Base-by-base conservation (phyloP, 2,113 vertebrate species). In the Antechinus flavipes region DNA sequence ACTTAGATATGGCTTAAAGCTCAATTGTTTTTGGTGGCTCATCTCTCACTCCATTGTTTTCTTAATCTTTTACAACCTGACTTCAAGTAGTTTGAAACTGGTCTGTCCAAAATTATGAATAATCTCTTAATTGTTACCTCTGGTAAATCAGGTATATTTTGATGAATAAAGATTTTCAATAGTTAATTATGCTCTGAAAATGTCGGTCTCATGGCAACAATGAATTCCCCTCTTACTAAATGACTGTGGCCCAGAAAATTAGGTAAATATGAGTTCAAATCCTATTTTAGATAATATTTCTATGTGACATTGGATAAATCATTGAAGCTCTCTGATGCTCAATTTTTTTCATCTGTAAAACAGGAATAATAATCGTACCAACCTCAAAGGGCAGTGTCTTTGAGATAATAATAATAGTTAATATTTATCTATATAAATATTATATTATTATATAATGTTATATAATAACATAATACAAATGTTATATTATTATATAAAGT, bases 151-250 rank as follows among this genome's bases (percentile, higher is more conserved):
- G 30, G 35, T 52, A 52, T 10, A 52, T 94, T 91, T 90, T 54
- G 47, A 94, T 93, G 93, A 68, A 91, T 49, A 58, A 94, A 61
- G 54, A 90, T 54, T 91, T 96, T 95, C 91, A 23, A 90, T 26
- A 90, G 52, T 92, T 91, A 90, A 89, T 93, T 93, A 55, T 53
- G n/a, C 6, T 0, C 26, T 50, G 55, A 94, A 22, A 50, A 25
- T 24, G 46, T 58, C 3, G 9, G 5, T 56, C 90, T 90, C 46
- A 27, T 58, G 42, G 84, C 26, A 76, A 8, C 7, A 11, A 8
- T 0, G 5, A 26, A 35, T 55, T 27, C 93, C 26, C 19, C 68
- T 53, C 6, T 24, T 46, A 6, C 47, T 42, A 12, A 12, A 0
- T 8, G 3, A 35, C 24, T 58, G 42, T 12, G 27, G 12, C 30